Evolutionary conservation across 1,140 invertebrate genomes (phyloP), one percentile per base, ranked within the genome.

Genomic region (Oscheius sp.): DNA sequence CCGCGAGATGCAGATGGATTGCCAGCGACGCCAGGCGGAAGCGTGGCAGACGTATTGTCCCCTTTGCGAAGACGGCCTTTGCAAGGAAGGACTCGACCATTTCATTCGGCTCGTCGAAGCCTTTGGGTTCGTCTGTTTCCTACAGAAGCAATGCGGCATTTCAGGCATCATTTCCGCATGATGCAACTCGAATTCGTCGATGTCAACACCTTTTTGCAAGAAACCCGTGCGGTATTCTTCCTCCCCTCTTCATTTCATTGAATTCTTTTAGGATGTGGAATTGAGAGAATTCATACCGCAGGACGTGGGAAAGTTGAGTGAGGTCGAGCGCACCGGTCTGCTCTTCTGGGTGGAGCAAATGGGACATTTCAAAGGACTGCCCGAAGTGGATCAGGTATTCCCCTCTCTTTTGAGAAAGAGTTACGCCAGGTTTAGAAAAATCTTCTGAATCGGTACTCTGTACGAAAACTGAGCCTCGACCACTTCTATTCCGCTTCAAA

Each of bases 341-440:
- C 45, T 76, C 13, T 76, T 61, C 38, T 76, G 75, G 75, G 68
- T 76, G 10, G 75, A 76, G 59, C 75, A 76, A 67, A 49, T 77
- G 26, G 34, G 68, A 26, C 75, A 73, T 2, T 76, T 52, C 49
- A 49, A 7, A 32, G 28, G 61, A 18, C 29, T 76, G 15, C 72
- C 62, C 28, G 36, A 26, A 18, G 64, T 36, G 10, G 75, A 76
- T n/a, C 31, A 55, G 71, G 70, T 72, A n/a, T n/a, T n/a, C n/a
- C n/a, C n/a, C n/a, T n/a, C n/a, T n/a, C n/a, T n/a, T 18, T 36
- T 15, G 28, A n/a, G n/a, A n/a, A n/a, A 45, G 18, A 45, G 42
- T 49, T 32, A 23, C 13, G 28, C 23, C 36, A 28, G 13, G 28
- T 69, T 69, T 64, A 69, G 68, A 31, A 29, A 15, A 23, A 49